These are phyloP conservation scores for Plusia festucae DNA, from an alignment of 2,888 invertebrate genomes.

Conservation along the genomic window DNA sequence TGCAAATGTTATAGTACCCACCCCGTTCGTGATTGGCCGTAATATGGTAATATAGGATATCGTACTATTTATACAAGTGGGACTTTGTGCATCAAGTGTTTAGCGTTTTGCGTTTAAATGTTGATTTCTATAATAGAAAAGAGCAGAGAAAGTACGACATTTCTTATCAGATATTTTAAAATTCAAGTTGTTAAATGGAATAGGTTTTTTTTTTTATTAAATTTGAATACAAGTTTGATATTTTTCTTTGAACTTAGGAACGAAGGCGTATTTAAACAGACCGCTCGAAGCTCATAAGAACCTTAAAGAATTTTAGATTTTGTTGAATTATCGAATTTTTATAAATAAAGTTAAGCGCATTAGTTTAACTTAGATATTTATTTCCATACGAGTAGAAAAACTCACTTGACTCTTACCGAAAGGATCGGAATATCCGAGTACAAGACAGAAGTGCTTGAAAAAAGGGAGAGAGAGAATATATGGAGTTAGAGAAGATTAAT, in stretches of 20 bases:
- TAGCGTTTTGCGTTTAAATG: slow-evolving; percentile 14
- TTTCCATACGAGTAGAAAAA: too few relatives aligned
- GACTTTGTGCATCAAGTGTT: slow-evolving; percentile 40
- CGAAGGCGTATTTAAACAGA: too few relatives aligned
- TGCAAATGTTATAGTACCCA: slow-evolving; percentile 81
- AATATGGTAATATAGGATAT: slow-evolving; percentile 58
- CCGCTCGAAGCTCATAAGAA: too few relatives aligned
- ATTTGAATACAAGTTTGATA: neutral
- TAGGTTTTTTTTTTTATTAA: neutral
- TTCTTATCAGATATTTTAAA: neutral
- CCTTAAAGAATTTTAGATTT: too few relatives aligned
- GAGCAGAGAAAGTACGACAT: neutral
- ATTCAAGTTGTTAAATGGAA: neutral
- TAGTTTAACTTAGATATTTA: too few relatives aligned
- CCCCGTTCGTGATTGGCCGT: slow-evolving; percentile 71
- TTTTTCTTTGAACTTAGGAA: neutral
- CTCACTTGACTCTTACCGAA: too few relatives aligned
- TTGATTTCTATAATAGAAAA: neutral
- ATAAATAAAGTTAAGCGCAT: too few relatives aligned
- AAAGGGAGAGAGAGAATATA: too few relatives aligned
- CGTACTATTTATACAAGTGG: slow-evolving; percentile 54
- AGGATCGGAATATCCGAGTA: too few relatives aligned
- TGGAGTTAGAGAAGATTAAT: too few relatives aligned
- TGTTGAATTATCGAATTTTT: too few relatives aligned
- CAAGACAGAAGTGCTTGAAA: too few relatives aligned